Conservation (phyloP, 1,140 invertebrate species). For the honey bee (Apis mellifera) region Amel_HAv3.1 CM009931.2:24016501-24017000, state of each 20-base stretch:
- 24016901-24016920: slow-evolving; percentile 44
- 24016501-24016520: too few species aligned
- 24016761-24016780: not conserved
- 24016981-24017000: slow-evolving; percentile 1
- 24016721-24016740: slow-evolving; percentile 22
- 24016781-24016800: slow-evolving; percentile 1
- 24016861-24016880: slow-evolving; percentile 66
- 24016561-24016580: too few species aligned
- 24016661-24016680: not conserved
- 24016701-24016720: not conserved
- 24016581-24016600: too few species aligned
- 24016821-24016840: slow-evolving; percentile 65
- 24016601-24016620: not conserved
- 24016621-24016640: not conserved
- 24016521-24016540: too few species aligned
- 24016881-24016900: slow-evolving; percentile 41
- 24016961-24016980: not conserved
- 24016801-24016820: slow-evolving; percentile 16
- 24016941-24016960: slow-evolving; percentile 46
- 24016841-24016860: slow-evolving; percentile 64
- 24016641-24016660: slow-evolving; percentile 1
- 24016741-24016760: not conserved
- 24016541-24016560: too few species aligned
- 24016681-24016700: too few species aligned
- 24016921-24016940: slow-evolving; percentile 29